Evolutionary conservation across 2,113 vertebrate genomes (phyloP), one percentile per base, ranked within the genome.

Genomic region (Oryzias celebensis): DNA sequence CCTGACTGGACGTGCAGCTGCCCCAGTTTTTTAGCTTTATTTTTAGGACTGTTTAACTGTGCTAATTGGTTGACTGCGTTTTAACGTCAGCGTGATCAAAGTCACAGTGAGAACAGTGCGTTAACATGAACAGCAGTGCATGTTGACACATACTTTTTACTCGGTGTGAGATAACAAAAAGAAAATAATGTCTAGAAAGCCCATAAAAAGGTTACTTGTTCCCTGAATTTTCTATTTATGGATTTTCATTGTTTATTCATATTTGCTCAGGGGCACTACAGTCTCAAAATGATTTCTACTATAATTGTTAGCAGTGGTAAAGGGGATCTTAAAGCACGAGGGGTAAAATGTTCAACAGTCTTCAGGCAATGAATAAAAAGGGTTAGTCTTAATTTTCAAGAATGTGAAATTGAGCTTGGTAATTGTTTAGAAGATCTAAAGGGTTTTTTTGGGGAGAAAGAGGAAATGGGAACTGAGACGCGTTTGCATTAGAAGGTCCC

Each of bases 11-110:
- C 73, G 8, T 10, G 22, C 24, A 50, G 63, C 61, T 74, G 80
- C 44, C 75, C 75, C 53, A 73, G 1, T 78, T 80, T 77, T 70
- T 63, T 54, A 68, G 71, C 14, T 54, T 53, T 71, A 74, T 80
- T 78, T 73, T 71, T 73, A 66, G 73, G 45, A 16, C 16, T 41
- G 52, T 50, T 52, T 20, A 16, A 60, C 14, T 51, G 31, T 69
- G 42, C 16, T 16, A 47, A 26, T 31, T 12, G 26, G 36, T 36
- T 36, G 36, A 36, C 36, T 36, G 36, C 36, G 36, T 36, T 36
- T 36, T 36, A 36, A 36, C 31, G 8, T 36, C 31, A 2, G 8
- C 10, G 31, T 12, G 31, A 36, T 36, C 31, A 36, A 36, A 36
- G 31, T 36, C 31, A 36, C 31, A 36, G 31, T 36, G 31, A 36